Conservation (phyloP, 2,797 vertebrate genomes). For the Gobionotothen gibberifrons region DNA sequence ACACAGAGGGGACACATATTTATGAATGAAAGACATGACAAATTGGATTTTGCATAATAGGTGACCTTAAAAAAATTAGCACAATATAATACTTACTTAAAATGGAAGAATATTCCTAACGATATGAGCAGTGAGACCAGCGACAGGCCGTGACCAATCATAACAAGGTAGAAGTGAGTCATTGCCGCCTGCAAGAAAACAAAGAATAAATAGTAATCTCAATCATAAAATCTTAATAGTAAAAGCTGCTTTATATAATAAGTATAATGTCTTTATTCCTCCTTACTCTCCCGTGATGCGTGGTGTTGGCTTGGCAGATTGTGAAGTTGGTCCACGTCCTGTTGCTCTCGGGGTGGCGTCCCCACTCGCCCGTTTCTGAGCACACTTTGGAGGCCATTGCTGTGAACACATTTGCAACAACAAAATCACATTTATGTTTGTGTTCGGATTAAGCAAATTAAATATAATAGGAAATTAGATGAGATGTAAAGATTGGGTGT, state of each 20-base stretch:
- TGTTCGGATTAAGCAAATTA: background rate
- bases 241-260: rapidly evolving
- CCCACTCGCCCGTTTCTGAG: slow-evolving; percentile 89
- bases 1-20: background rate
- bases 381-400: slow-evolving; percentile 94
- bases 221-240: too few species aligned
- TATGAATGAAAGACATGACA: too few species aligned
- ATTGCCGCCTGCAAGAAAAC: slow-evolving; percentile 84
- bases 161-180: slow-evolving; percentile 93
- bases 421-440: background rate
- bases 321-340: slow-evolving; percentile 96
- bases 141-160: slow-evolving; percentile 95
- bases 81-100: slow-evolving; percentile 89
- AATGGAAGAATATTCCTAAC: slow-evolving; percentile 95
- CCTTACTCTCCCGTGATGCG: slow-evolving; percentile 83
- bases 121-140: slow-evolving; percentile 93
- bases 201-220: background rate
- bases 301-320: slow-evolving; percentile 81
- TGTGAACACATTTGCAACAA: slow-evolving; percentile 53
- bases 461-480: background rate
- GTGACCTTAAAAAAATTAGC: background rate
- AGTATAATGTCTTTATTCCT: background rate
- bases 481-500: background rate
- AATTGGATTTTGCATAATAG: background rate
- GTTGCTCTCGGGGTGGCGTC: slow-evolving; percentile 92